Conservation (phyloP, 2,888 invertebrate species). For the Caenorhabditis becei region DNA sequence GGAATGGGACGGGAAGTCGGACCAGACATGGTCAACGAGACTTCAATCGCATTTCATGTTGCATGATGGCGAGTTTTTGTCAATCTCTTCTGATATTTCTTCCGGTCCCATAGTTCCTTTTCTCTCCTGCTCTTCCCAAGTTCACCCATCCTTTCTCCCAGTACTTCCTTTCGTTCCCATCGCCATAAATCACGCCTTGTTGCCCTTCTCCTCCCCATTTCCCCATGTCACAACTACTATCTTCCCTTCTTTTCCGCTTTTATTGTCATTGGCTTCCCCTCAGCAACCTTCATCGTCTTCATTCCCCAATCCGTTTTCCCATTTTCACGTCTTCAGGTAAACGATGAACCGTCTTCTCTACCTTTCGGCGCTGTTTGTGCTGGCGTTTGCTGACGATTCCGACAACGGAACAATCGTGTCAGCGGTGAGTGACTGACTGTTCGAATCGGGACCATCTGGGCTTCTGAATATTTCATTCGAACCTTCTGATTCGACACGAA, state of each 20-base stretch:
- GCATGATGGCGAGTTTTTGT: neutral
- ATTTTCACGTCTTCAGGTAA: conserved; percentile 31
- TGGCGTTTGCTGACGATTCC: conserved; percentile 45
- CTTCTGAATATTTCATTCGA: neutral
- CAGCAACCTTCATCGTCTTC: conserved; percentile 23
- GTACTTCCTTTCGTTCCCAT: conserved; percentile 35
- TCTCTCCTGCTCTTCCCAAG: neutral
- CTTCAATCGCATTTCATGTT: neutral
- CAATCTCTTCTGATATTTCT: neutral
- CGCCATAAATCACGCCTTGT: conserved; percentile 44
- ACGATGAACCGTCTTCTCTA: conserved; percentile 51
- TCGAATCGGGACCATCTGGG: neutral
- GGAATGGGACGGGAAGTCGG: neutral
- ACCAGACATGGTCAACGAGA: neutral
- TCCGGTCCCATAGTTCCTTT: neutral
- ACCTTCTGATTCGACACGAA: neutral
- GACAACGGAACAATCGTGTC: conserved; percentile 50
- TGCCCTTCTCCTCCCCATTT: conserved; percentile 20
- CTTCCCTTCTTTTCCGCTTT: conserved; percentile 16
- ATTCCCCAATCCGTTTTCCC: neutral
- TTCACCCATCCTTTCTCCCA: neutral
- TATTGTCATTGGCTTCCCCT: conserved; percentile 14
- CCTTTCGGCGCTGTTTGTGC: conserved; percentile 36
- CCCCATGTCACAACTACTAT: neutral
- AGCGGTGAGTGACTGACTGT: conserved; percentile 26